Conservation (phyloP, 2,888 invertebrate species). For the Leptogaster cylindrica region DNA sequence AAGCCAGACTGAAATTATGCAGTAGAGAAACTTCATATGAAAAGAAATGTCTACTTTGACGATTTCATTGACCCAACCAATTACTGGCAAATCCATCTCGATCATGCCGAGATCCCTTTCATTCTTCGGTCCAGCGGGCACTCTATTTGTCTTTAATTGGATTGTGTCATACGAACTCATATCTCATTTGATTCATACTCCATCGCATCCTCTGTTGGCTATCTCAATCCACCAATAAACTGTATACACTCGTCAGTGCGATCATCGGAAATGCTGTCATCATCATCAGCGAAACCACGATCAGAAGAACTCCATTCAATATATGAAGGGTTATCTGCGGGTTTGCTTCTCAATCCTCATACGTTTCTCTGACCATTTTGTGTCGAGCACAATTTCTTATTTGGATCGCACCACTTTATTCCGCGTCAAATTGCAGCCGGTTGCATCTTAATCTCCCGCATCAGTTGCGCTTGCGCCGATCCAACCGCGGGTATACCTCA, state of each 20-base stretch:
- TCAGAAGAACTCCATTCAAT: not conserved
- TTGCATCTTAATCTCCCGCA: slow-evolving; percentile 38
- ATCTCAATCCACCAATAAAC: slow-evolving; percentile 3
- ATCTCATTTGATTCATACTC: slow-evolving; percentile 28
- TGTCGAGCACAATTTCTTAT: slow-evolving; percentile 29
- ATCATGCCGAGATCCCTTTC: too few species aligned
- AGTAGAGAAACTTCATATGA: too few species aligned
- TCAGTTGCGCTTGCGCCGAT: slow-evolving; percentile 23
- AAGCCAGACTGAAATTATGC: too few species aligned
- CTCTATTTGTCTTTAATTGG: slow-evolving; percentile 32
- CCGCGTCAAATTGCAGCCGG: slow-evolving; percentile 26
- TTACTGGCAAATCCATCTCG: too few species aligned
- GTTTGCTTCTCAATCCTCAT: slow-evolving; percentile 8
- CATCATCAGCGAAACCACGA: slow-evolving; percentile 1
- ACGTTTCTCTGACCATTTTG: slow-evolving; percentile 7
- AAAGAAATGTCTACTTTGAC: too few species aligned
- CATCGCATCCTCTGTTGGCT: not conserved
- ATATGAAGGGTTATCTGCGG: slow-evolving; percentile 27
- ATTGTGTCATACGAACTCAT: slow-evolving; percentile 38
- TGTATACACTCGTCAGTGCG: not conserved
- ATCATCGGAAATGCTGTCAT: not conserved
- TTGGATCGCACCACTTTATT: slow-evolving; percentile 31
- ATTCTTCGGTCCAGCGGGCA: too few species aligned
- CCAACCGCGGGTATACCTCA: slow-evolving; percentile 1
- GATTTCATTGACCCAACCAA: too few species aligned